Base-by-base conservation (phyloP, 2,113 vertebrate genomes). In the Paracanthobrama guichenoti region DNA sequence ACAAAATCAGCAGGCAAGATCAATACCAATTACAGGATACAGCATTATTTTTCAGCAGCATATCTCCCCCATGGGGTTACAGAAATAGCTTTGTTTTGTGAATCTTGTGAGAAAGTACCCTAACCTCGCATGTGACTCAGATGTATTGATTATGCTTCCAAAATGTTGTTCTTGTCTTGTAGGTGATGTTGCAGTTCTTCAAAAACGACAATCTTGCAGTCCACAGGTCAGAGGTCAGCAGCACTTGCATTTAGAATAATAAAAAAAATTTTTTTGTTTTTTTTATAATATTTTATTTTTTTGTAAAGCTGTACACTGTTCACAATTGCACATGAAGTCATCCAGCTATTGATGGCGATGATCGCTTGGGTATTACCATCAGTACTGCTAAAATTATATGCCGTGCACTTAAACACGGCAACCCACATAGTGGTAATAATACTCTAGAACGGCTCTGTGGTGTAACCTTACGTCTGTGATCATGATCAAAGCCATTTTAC, bases 161-260 rank as follows among this genome's bases (percentile, higher is more conserved):
- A 87, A 76, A 28, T 75, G n/a, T 83, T 62, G 26, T 67, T 66
- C 78, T 46, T 71, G 60, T 66, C 73, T 86, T 81, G 13, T 81
- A 88, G 87, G 87, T 86, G 71, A 66, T 64, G 87, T 73, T 67
- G 26, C 72, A 78, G 57, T 28, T 24, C 14, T 44, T 1, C 67
- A 26, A 53, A 85, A 57, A 22, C 39, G 79, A 67, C 62, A 42
- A 13, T 26, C 13, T 69, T 24, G 75, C 74, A 42, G 20, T 26
- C 26, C 20, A 26, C 53, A 84, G 87, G 87, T 86, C 85, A 86
- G 85, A 88, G 87, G 87, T 86, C 82, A 59, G 87, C 85, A 74
- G 53, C 18, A 24, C 48, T 14, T 12, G 48, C 60, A 31, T 73
- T 42, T 20, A n/a, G 22, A 24, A 20, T 48, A 26, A 44, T 12